Percentiles rank a stretch among this genome's conserved stretches.
Conservation (phyloP, 1,140 invertebrate genomes). For the Ceratoteleas bidentatus region DNA sequence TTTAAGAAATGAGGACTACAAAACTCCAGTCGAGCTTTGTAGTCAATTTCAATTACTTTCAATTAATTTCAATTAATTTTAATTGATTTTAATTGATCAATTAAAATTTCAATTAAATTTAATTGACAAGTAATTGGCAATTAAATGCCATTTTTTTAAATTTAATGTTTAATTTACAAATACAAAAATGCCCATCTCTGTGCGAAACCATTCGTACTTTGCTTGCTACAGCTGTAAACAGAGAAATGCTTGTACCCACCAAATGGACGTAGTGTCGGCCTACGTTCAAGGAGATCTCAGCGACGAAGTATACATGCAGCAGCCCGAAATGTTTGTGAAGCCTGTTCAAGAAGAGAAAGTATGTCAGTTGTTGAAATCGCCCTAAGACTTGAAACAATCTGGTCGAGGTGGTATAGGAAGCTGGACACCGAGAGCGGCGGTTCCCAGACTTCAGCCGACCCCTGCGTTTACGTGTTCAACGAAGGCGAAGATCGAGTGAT, state of each 20-base stretch:
- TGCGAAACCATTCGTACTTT: slow-evolving; percentile 36
- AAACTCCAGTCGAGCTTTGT: too few relatives aligned
- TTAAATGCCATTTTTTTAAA: too few relatives aligned
- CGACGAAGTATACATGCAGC: slow-evolving; percentile 25
- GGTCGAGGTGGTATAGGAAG: slow-evolving; percentile 27
- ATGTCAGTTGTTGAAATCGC: slow-evolving; percentile 18
- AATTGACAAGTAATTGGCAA: too few relatives aligned
- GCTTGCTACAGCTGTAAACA: slow-evolving; percentile 18
- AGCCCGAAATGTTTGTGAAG: slow-evolving; percentile 19
- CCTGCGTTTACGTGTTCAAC: slow-evolving; percentile 24
- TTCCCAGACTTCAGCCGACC: slow-evolving; percentile 11
- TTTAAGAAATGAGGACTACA: too few relatives aligned
- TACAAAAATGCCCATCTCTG: too few relatives aligned
- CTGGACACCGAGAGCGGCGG: slow-evolving; percentile 2
- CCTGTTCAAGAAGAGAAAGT: slow-evolving; percentile 25
- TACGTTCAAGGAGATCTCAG: slow-evolving; percentile 34
- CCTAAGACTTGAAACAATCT: slow-evolving; percentile 25
- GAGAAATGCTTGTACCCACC: slow-evolving; percentile 46
- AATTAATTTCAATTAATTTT: too few relatives aligned
- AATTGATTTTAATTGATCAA: too few relatives aligned
- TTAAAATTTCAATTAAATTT: too few relatives aligned
- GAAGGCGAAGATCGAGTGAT: slow-evolving; percentile 11
- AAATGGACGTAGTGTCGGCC: slow-evolving; percentile 35
- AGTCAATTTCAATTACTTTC: too few relatives aligned
- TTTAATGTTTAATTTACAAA: too few relatives aligned